Evolutionary conservation across 2,113 vertebrate genomes (phyloP).

Genomic region (Crotophaga sulcirostris): DNA sequence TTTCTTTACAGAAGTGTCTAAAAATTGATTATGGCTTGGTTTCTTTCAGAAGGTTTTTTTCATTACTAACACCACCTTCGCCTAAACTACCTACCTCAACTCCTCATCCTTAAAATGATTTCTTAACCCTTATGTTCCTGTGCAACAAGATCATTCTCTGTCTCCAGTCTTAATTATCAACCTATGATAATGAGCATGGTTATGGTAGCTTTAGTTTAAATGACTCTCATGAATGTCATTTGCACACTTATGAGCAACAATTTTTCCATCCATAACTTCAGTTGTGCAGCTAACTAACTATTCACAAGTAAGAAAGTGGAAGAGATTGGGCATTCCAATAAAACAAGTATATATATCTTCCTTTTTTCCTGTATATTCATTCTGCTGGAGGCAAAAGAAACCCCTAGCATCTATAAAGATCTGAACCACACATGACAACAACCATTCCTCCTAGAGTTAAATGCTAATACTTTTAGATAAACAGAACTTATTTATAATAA

Average conservation of each 20-base stretch:
- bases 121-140: conserved; percentile 18
- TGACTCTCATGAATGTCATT: not conserved
- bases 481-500: conserved; percentile 61
- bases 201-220: not conserved
- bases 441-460: conserved; percentile 51
- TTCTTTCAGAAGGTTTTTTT: conserved; percentile 36
- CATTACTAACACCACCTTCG: conserved; percentile 11
- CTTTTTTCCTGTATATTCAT: not conserved
- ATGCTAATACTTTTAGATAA: conserved; percentile 68
- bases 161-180: not conserved
- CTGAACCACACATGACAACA: conserved; percentile 38
- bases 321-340: not conserved
- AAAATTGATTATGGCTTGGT: conserved; percentile 55
- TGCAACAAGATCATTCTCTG: not conserved
- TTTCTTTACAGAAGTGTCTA: conserved; percentile 61
- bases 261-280: not conserved
- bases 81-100: conserved; percentile 18
- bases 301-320: not conserved
- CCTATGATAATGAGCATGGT: not conserved
- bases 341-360: not conserved
- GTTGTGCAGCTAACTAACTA: not conserved
- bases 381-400: conserved; percentile 38
- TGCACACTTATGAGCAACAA: not conserved
- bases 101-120: not conserved
- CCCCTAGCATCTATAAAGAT: conserved; percentile 26